Percentiles rank a stretch among this genome's conserved stretches.
Evolutionary conservation across 2,797 vertebrate genomes (phyloP).

Genomic region (Chaenodraco wilsoni): DNA sequence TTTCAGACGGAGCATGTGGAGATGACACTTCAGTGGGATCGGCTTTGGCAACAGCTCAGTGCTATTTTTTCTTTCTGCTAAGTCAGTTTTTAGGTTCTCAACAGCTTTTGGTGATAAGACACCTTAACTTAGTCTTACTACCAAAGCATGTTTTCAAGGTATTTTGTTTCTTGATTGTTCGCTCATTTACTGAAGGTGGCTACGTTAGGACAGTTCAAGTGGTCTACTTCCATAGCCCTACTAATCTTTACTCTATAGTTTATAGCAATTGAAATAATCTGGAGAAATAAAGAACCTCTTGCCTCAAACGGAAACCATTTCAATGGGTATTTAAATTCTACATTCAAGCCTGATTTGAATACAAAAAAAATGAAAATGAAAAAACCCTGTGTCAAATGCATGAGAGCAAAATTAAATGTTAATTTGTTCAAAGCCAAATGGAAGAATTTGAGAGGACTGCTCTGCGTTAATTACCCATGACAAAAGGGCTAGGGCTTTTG

Average conservation of each 20-base stretch:
- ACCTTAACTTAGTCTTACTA: slow-evolving; percentile 71
- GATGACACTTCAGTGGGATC: slow-evolving; percentile 64
- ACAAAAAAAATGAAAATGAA: slow-evolving; percentile 32
- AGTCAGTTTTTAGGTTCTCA: slow-evolving; percentile 74
- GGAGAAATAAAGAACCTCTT: slow-evolving; percentile 40
- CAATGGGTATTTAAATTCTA: slow-evolving; percentile 65
- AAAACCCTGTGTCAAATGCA: slow-evolving; percentile 67
- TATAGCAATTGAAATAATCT: slow-evolving; percentile 52
- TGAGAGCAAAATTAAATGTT: slow-evolving; percentile 71
- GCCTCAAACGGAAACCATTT: slow-evolving; percentile 50
- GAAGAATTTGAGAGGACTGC: slow-evolving; percentile 60
- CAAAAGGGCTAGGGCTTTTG: slow-evolving; percentile 75
- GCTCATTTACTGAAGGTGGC: slow-evolving; percentile 40
- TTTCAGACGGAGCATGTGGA: slow-evolving; percentile 50
- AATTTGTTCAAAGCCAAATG: slow-evolving; percentile 73
- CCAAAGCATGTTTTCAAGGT: slow-evolving; percentile 76
- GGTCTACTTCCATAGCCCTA: slow-evolving; percentile 23
- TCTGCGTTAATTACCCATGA: slow-evolving; percentile 75
- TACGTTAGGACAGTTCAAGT: slow-evolving; percentile 52
- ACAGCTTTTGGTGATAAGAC: slow-evolving; percentile 76
- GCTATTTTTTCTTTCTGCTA: slow-evolving; percentile 72
- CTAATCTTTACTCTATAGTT: slow-evolving; percentile 43
- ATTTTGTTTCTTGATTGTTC: slow-evolving; percentile 64
- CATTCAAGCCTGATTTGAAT: slow-evolving; percentile 68
- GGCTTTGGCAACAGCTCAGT: slow-evolving; percentile 58